Percentiles rank a stretch among this genome's conserved stretches.
Conservation (phyloP, 92 coral and sea anemone species). For the Muricea muricata region DNA sequence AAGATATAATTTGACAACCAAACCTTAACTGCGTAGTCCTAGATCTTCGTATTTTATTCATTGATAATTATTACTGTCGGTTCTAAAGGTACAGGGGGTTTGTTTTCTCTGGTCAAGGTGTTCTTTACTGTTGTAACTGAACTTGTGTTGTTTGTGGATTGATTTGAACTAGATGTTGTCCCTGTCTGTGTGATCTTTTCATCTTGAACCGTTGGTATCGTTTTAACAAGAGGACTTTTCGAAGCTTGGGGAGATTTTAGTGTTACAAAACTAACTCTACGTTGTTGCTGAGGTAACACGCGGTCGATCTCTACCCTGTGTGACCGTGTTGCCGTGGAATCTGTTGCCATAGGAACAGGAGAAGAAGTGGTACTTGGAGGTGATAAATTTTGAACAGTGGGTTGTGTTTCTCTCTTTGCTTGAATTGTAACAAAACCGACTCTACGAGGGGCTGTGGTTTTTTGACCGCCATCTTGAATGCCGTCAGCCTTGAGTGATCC, state of each 20-base stretch:
- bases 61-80: constrained; percentile 6
- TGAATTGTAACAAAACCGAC: neutral
- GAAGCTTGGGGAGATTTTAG: too few species aligned
- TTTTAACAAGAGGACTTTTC: too few species aligned
- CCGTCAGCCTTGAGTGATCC: neutral
- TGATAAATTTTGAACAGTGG: too few species aligned
- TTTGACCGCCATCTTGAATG: neutral
- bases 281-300: too few species aligned
- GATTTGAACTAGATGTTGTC: too few species aligned
- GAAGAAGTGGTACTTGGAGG: neutral
- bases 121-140: neutral
- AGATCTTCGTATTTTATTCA: too few species aligned
- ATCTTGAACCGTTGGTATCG: neutral
- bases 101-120: neutral
- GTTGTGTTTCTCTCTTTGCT: neutral
- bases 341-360: constrained; percentile 1
- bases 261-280: constrained; percentile 13
- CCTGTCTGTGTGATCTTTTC: neutral
- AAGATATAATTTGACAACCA: too few species aligned
- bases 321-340: neutral
- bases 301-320: neutral
- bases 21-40: neutral
- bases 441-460: neutral
- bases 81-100: constrained; percentile 23
- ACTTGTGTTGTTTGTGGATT: too few species aligned